phyloP scores from a whole-genome alignment of 2,888 invertebrate genomes.

The Aleiodes testaceus region DNA sequence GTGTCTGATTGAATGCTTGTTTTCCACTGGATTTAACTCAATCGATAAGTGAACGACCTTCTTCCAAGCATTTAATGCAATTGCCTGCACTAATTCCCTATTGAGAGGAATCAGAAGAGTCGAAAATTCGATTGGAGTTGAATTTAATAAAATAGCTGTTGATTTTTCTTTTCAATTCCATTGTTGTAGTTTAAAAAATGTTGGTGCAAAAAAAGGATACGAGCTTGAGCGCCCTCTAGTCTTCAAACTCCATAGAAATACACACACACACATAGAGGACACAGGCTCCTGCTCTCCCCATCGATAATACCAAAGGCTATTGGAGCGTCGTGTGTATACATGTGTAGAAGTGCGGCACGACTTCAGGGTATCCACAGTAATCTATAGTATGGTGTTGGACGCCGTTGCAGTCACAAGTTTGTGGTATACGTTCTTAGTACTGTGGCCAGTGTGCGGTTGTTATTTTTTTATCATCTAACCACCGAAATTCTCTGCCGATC shows the following conservation, averaged over 20 bases:
- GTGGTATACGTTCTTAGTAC: neutral
- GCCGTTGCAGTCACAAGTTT: constrained; percentile 16
- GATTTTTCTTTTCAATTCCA: too few relatives aligned
- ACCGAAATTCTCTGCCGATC: constrained; percentile 1
- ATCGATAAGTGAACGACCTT: constrained; percentile 7
- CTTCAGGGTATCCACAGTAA: constrained; percentile 9
- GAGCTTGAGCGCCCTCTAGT: too few relatives aligned
- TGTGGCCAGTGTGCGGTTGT: neutral
- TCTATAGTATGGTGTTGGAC: constrained; percentile 29
- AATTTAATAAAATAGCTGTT: too few relatives aligned
- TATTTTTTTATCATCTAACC: neutral
- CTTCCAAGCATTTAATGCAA: neutral
- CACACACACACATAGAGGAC: too few relatives aligned
- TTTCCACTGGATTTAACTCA: neutral
- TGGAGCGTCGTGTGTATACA: constrained; percentile 22
- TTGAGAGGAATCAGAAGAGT: too few relatives aligned
- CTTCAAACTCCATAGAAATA: too few relatives aligned
- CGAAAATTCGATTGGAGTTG: too few relatives aligned
- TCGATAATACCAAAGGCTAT: neutral
- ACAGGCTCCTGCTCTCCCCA: neutral
- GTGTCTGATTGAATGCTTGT: neutral
- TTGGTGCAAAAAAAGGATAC: too few relatives aligned
- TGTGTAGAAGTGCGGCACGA: constrained; percentile 22
- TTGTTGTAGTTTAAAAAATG: too few relatives aligned
- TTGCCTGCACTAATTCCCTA: neutral